Base-by-base conservation (phyloP, 2,888 invertebrate species). In the Erebia ligea region DNA sequence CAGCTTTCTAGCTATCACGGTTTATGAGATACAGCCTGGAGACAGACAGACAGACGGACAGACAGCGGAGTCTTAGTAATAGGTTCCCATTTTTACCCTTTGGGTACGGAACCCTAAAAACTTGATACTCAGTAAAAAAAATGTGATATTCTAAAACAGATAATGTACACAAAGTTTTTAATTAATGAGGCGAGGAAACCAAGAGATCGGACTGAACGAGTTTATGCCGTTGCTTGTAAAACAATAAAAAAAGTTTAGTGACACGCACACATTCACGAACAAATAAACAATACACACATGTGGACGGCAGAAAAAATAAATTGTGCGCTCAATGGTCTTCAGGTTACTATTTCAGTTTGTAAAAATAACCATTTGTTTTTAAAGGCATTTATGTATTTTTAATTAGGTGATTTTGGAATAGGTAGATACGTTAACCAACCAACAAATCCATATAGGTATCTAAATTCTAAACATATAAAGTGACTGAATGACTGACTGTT, bases 191-290 rank as follows among this genome's bases (percentile, higher is more conserved):
- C 76, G 77, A 77, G 75, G 71, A 72, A 48, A 17, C 58, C 19
- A 13, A 62, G 21, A 45, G 45, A 48, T 48, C 48, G 48, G 15
- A 62, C 34, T 69, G 73, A 75, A 74, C 72, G 58, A 70, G 67
- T 88, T 86, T 87, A 87, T 83, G 83, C 83, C 19, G 82, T 83
- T 81, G 34, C 34, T 34, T 34, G 83, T 86, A 82, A 86, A 86
- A 89, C 88, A 89, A 91, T 90, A 88, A 91, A 90, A 88, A 82
- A 79, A 78, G 84, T 82, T 82, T 86, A 87, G 89, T 87, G 90
- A 91, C 90, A 87, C 83, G 79, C 82, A 87, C 86, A 87, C 82
- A 79, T 82, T 87, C 86, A 87, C 88, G 74, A 17, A 54, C 83
- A 84, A 91, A 91, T 84, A 91, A 90, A 89, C 85, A 87, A 11